Conservation (phyloP, 1,140 invertebrate genomes). For the Sinella curviseta region DNA sequence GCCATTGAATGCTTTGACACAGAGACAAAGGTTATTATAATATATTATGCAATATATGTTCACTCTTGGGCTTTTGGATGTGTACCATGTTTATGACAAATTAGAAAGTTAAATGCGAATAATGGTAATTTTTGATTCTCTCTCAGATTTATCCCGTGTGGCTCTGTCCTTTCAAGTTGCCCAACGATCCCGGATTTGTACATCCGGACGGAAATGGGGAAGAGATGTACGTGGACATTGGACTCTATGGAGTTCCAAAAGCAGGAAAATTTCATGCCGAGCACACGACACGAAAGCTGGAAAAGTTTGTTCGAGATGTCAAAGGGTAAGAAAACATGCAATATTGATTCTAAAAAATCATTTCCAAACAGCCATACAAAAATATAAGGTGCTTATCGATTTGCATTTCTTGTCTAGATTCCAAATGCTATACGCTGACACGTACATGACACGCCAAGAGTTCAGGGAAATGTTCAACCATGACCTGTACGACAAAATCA, state of each 20-base stretch:
- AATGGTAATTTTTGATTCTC: too few relatives aligned
- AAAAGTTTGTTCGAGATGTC: conserved; percentile 68
- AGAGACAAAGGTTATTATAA: conserved; percentile 63
- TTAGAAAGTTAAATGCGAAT: background rate
- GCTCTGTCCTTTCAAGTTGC: conserved; percentile 78
- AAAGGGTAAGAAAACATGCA: conserved; percentile 66
- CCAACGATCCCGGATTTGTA: conserved; percentile 70
- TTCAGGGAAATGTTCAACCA: conserved; percentile 84
- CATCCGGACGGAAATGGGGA: conserved; percentile 58
- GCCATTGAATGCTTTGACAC: conserved; percentile 68
- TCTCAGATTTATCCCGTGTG: conserved; percentile 81
- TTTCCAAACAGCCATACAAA: background rate
- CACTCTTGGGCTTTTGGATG: too few relatives aligned
- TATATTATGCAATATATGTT: background rate
- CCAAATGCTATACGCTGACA: conserved; percentile 85
- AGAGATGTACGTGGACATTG: conserved; percentile 75
- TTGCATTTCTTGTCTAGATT: conserved; percentile 63
- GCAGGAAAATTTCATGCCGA: conserved; percentile 64
- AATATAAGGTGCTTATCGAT: background rate
- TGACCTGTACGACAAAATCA: conserved; percentile 70
- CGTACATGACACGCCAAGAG: conserved; percentile 72
- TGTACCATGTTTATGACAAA: background rate
- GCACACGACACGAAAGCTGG: conserved; percentile 68
- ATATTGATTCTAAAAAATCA: background rate
- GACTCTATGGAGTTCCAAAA: conserved; percentile 76